Percentiles rank a stretch among this genome's conserved stretches.
phyloP scores from a whole-genome alignment of 1,140 invertebrate genomes.

The Yoshiicerus persimilis region DNA sequence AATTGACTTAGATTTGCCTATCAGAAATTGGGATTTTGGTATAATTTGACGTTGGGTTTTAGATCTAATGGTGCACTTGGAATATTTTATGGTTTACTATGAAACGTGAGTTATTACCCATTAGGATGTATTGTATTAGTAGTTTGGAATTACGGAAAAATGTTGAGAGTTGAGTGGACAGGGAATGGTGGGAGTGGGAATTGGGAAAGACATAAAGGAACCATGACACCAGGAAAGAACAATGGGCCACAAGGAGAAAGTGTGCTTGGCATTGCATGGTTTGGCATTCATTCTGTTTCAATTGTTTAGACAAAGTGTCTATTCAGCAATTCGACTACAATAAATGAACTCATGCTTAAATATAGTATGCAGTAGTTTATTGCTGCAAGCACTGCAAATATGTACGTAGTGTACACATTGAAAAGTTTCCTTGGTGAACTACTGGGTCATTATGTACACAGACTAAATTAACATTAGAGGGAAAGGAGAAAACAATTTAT shows the following conservation, averaged over 20 bases:
- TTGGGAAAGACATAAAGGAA: no score
- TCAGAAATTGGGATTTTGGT: no score
- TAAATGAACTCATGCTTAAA: neutral
- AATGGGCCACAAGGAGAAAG: neutral
- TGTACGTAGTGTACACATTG: neutral
- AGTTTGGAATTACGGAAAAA: no score
- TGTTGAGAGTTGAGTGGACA: no score
- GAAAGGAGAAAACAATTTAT: neutral
- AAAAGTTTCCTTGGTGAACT: neutral
- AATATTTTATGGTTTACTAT: no score
- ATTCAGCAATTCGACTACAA: neutral
- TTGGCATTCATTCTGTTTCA: neutral
- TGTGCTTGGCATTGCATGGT: neutral
- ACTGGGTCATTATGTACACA: neutral
- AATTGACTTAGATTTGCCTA: no score
- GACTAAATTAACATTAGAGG: neutral
- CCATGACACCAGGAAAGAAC: neutral
- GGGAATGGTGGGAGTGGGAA: no score
- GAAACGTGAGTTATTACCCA: no score
- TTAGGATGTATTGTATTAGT: no score
- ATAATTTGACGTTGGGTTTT: no score
- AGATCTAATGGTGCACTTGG: no score
- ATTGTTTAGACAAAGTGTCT: neutral
- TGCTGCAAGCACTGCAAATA: neutral
- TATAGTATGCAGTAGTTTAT: neutral